These are phyloP conservation scores for Ammodytes dubius DNA, from an alignment of 2,113 vertebrate genomes.

Conservation along the genomic window DNA sequence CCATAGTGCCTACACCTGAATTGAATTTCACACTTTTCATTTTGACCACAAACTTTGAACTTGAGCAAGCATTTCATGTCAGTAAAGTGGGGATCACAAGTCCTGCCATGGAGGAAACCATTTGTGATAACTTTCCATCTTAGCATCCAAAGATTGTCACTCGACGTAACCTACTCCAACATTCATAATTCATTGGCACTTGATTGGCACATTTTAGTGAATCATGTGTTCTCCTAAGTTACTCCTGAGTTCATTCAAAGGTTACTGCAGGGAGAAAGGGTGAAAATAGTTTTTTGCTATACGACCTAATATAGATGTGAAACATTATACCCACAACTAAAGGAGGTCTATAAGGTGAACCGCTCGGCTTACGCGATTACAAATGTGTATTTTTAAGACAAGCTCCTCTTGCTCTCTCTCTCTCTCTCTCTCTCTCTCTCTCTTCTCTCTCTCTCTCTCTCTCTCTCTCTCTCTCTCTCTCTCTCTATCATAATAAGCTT, in stretches of 20 bases:
- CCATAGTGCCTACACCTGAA: not conserved
- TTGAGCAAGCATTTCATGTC: not conserved
- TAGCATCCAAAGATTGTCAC: not conserved
- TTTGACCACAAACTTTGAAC: conserved; percentile 17
- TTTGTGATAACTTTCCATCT: not conserved
- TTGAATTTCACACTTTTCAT: conserved; percentile 26
- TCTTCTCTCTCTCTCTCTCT: too few species aligned
- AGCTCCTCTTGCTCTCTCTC: too few species aligned
- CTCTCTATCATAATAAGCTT: conserved; percentile 39
- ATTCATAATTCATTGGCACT: not conserved
- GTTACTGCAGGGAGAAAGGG: conserved; percentile 14
- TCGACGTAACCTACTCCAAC: not conserved
- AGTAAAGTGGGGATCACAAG: conserved; percentile 6
- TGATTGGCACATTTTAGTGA: not conserved
- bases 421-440: too few species aligned
- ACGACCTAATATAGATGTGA: conserved; percentile 27
- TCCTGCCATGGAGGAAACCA: not conserved
- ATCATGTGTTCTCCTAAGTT: not conserved
- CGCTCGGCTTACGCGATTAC: conserved; percentile 27
- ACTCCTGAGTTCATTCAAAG: conserved; percentile 37
- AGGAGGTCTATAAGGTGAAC: conserved; percentile 32
- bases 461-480: not conserved
- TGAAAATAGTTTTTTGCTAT: conserved; percentile 32
- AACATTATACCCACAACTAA: conserved; percentile 23
- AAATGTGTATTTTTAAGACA: conserved; percentile 42